Evolutionary conservation across 2,113 vertebrate species (phyloP).

Genomic region (Prunella fulvescens): DNA sequence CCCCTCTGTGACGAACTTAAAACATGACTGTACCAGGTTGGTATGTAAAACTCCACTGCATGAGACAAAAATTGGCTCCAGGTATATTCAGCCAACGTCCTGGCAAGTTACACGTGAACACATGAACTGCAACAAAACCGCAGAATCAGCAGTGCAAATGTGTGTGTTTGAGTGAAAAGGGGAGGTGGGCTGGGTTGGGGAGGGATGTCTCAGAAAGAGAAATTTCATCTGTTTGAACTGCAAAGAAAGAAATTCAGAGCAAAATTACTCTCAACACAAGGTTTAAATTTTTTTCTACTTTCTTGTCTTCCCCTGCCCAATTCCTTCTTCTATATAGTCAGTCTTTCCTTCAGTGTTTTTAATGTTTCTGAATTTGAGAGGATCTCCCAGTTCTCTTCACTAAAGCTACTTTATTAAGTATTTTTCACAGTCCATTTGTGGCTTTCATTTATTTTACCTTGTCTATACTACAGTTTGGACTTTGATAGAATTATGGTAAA

Average conservation of each 20-base stretch:
- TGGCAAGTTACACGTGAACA: neutral
- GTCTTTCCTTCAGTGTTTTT: neutral
- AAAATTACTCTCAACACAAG: neutral
- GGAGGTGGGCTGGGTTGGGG: accelerated
- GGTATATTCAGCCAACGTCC: neutral
- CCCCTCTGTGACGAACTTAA: neutral
- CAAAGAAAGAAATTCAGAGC: neutral
- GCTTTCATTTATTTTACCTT: neutral
- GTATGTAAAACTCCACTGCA: neutral
- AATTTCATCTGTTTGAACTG: neutral
- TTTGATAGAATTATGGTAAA: neutral
- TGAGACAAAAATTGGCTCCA: neutral
- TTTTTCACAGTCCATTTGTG: neutral
- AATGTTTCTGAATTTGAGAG: neutral
- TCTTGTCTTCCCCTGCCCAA: neutral
- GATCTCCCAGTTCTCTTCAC: neutral
- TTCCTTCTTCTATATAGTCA: neutral
- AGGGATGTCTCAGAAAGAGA: neutral
- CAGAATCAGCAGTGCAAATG: neutral
- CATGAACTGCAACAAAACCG: neutral
- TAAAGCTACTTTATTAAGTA: neutral
- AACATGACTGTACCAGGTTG: neutral
- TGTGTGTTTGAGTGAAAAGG: neutral
- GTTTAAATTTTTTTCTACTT: neutral
- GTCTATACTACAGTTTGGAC: neutral